Conservation (phyloP, 1,140 invertebrate species). For the Periplaneta americana region DNA sequence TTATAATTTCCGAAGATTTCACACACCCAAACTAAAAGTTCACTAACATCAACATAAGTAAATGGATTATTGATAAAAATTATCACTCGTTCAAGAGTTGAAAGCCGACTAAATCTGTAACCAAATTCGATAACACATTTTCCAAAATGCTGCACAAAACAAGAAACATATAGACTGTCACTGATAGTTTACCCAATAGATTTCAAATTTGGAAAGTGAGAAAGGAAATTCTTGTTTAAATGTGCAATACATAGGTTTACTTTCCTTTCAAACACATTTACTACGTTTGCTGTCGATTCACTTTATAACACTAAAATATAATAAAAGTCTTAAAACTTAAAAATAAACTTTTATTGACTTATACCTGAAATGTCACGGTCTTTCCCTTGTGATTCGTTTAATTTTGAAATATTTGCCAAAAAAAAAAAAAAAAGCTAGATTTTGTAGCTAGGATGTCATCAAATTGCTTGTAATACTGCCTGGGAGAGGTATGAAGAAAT, state of each 20-base stretch:
- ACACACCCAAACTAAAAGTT: too few species aligned
- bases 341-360: neutral
- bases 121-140: neutral
- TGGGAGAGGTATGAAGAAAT: neutral
- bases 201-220: constrained; percentile 1
- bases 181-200: neutral
- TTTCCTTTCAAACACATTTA: neutral
- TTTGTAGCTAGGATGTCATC: constrained; percentile 6
- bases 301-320: neutral
- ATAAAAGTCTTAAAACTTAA: neutral
- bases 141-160: neutral
- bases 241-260: neutral
- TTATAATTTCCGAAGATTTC: too few species aligned
- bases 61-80: neutral
- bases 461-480: neutral
- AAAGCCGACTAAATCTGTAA: constrained; percentile 5
- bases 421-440: too few species aligned
- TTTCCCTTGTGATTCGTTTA: neutral
- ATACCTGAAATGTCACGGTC: neutral
- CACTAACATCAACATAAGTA: too few species aligned
- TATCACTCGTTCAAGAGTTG: neutral
- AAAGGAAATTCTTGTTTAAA: neutral
- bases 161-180: neutral
- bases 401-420: constrained; percentile 4
- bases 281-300: neutral